These are phyloP conservation scores for Porites australiensis DNA, from an alignment of 64 coral and sea anemone species.

Conservation along the genomic window DNA sequence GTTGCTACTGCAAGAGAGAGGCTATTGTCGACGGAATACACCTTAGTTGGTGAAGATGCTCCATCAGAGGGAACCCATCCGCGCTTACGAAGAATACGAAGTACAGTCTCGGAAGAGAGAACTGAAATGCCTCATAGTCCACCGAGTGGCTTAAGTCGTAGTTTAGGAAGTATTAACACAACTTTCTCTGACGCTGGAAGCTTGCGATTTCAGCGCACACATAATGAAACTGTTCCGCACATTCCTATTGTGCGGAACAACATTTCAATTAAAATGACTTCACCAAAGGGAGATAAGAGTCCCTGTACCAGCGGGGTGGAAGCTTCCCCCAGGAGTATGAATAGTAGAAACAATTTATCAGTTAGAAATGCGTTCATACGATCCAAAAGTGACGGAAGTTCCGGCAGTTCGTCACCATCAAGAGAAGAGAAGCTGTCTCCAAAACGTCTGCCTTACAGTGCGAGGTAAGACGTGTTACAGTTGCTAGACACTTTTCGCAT, in stretches of 20 bases:
- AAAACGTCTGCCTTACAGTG: background rate
- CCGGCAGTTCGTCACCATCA: background rate
- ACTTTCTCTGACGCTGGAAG: background rate
- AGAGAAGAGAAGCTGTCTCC: background rate
- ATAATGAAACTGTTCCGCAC: background rate
- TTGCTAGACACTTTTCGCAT: background rate
- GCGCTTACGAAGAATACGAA: background rate
- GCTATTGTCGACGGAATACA: background rate
- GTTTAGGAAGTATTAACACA: conserved; percentile 25
- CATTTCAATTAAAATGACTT: background rate
- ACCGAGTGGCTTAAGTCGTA: background rate
- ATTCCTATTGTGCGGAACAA: background rate
- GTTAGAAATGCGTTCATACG: background rate
- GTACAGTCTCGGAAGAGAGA: background rate
- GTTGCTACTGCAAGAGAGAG: background rate
- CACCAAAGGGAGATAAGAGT: background rate
- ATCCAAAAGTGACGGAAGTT: background rate
- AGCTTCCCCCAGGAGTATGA: background rate
- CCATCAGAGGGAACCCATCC: background rate
- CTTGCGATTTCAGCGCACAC: background rate
- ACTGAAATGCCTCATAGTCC: background rate
- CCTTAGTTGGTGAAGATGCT: background rate
- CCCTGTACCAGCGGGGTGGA: background rate
- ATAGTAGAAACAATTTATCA: background rate
- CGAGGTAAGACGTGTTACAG: background rate